phyloP scores from a whole-genome alignment of 2,113 vertebrate genomes.

The Osmerus eperlanus region DNA sequence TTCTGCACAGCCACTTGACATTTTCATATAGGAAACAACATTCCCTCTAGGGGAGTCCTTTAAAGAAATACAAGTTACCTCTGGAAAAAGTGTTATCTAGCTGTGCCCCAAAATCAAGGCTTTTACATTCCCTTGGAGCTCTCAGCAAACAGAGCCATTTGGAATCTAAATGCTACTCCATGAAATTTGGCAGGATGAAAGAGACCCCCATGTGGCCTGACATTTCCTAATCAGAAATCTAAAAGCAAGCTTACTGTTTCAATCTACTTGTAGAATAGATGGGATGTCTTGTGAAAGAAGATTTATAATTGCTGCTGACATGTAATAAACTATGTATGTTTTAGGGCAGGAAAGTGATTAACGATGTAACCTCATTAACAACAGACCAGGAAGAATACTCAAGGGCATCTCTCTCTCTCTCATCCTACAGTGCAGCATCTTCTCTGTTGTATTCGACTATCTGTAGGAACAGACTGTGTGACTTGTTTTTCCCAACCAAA shows the following conservation, averaged over 20 bases:
- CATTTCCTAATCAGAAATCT: slow-evolving; percentile 36
- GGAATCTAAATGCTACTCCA: slow-evolving; percentile 11
- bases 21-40: too few relatives aligned
- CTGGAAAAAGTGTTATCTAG: too few relatives aligned
- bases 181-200: slow-evolving; percentile 6
- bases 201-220: slow-evolving; percentile 23
- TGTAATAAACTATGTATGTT: neutral
- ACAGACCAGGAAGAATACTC: too few relatives aligned
- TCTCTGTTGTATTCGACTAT: slow-evolving; percentile 1
- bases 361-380: neutral
- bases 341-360: neutral
- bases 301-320: neutral
- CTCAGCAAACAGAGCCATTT: slow-evolving; percentile 22
- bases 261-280: slow-evolving; percentile 18
- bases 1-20: too few relatives aligned
- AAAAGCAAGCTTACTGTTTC: slow-evolving; percentile 29
- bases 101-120: slow-evolving; percentile 4
- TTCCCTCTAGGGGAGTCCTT: too few relatives aligned
- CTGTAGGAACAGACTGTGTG: neutral
- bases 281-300: slow-evolving; percentile 5
- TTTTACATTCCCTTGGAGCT: neutral
- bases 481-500: too few relatives aligned
- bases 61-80: too few relatives aligned
- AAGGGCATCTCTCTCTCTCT: neutral
- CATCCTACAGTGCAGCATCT: neutral